These are phyloP conservation scores for Paramormyrops hopkinsi DNA, from an alignment of 2,797 vertebrate genomes.

Conservation along the genomic window DNA sequence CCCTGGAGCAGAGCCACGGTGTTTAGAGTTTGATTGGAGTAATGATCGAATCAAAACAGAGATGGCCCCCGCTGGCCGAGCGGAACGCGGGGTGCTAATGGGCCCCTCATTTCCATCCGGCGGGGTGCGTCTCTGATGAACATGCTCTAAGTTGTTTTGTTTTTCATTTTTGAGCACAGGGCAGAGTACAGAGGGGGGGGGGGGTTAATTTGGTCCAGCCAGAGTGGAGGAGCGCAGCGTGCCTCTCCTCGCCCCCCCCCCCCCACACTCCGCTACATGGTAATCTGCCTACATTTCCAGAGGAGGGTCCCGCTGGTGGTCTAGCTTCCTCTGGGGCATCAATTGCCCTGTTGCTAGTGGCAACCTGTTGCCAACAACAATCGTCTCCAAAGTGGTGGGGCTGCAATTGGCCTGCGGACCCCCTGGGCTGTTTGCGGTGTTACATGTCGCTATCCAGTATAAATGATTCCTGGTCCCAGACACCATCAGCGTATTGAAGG, in stretches of 20 bases:
- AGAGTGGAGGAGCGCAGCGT: background rate
- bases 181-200: background rate
- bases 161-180: slow-evolving; percentile 32
- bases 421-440: background rate
- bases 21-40: slow-evolving; percentile 48
- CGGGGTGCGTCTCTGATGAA: slow-evolving; percentile 29
- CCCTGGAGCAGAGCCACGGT: slow-evolving; percentile 11
- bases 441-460: background rate
- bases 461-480: background rate
- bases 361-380: background rate
- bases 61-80: slow-evolving; percentile 27
- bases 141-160: slow-evolving; percentile 8
- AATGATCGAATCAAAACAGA: slow-evolving; percentile 39
- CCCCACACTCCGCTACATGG: background rate
- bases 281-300: background rate
- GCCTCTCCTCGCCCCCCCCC: background rate
- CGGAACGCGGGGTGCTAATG: slow-evolving; percentile 25
- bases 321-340: background rate
- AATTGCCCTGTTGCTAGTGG: background rate
- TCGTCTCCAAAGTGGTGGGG: background rate
- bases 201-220: background rate
- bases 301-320: background rate
- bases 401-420: background rate
- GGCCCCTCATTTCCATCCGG: slow-evolving; percentile 44
- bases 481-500: background rate